A percentile compares a stretch with the other conserved stretches of the same genome.
phyloP scores from a whole-genome alignment of 2,888 invertebrate species.

The Onchidella celtica region DNA sequence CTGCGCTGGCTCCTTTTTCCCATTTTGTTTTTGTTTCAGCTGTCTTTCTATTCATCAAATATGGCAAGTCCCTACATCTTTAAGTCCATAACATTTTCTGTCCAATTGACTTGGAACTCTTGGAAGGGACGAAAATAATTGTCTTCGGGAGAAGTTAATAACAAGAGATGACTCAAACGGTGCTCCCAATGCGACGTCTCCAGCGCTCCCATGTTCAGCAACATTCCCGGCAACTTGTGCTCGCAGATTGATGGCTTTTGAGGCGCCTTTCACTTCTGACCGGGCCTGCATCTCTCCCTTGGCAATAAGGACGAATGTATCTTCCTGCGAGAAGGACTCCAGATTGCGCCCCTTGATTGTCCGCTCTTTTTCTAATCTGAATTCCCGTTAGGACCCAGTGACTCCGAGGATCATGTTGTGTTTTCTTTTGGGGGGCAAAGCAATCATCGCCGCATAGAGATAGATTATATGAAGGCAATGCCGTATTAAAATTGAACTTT shows the following conservation, averaged over 20 bases:
- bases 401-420: not conserved
- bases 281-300: not conserved
- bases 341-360: conserved; percentile 29
- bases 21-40: not conserved
- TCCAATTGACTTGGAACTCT: not conserved
- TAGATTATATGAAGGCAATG: conserved; percentile 11
- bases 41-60: conserved; percentile 14
- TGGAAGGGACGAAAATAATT: conserved; percentile 2
- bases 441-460: conserved; percentile 24
- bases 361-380: not conserved
- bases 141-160: conserved; percentile 22
- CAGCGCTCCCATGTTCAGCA: not conserved
- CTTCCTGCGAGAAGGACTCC: conserved; percentile 1
- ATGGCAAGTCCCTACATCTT: not conserved
- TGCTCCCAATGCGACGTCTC: not conserved
- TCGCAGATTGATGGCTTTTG: conserved; percentile 24
- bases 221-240: not conserved
- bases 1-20: not conserved
- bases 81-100: conserved; percentile 1
- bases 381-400: not conserved
- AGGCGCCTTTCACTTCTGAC: not conserved
- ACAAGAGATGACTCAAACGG: conserved; percentile 31
- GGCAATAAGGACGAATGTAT: conserved; percentile 19
- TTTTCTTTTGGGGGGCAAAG: not conserved
- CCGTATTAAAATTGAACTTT: conserved; percentile 6